A percentile compares a stretch with the other conserved stretches of the same genome.
Evolutionary conservation across 2,797 vertebrate genomes (phyloP).

Genomic region (Sus cebifrons): DNA sequence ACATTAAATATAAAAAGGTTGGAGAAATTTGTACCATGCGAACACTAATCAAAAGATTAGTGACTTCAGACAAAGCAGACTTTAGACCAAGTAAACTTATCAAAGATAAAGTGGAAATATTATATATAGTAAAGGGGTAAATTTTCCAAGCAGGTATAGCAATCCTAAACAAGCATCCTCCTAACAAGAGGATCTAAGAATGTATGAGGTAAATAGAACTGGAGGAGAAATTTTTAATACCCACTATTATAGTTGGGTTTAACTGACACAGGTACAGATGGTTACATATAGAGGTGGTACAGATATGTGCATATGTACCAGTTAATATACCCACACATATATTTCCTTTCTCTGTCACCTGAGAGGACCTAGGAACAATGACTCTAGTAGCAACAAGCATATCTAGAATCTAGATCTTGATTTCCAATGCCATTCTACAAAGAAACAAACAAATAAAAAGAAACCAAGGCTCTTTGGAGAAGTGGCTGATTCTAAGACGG

Average conservation of each 20-base stretch:
- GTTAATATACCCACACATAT: not conserved
- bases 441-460: not conserved
- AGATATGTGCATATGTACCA: not conserved
- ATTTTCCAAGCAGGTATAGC: not conserved
- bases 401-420: not conserved
- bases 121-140: not conserved
- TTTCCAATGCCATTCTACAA: not conserved
- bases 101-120: not conserved
- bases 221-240: not conserved
- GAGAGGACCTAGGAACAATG: not conserved
- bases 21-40: not conserved
- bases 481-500: not conserved
- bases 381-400: not conserved
- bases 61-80: not conserved
- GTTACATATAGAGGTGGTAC: not conserved
- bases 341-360: not conserved
- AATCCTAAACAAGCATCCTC: not conserved
- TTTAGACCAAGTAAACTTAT: not conserved
- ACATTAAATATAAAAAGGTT: not conserved
- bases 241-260: not conserved
- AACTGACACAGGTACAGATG: not conserved
- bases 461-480: not conserved
- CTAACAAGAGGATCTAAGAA: not conserved
- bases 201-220: not conserved
- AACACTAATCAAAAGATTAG: not conserved